These are phyloP conservation scores for Copidosoma aretas DNA, from an alignment of 2,888 invertebrate genomes.

Conservation along the genomic window DNA sequence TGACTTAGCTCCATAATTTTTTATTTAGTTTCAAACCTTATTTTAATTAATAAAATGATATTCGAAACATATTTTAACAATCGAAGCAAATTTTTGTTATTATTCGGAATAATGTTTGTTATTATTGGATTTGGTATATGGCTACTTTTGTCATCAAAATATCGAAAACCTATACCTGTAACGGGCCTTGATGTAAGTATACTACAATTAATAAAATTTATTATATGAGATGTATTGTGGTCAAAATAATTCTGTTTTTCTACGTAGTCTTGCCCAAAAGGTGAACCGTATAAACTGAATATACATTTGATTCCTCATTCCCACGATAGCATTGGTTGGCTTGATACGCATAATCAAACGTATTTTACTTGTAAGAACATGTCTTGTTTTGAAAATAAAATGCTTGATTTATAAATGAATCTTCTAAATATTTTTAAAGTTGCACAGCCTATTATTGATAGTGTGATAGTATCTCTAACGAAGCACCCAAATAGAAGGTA, in stretches of 20 bases:
- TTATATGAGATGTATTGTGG: not conserved
- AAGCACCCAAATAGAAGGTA: conserved; percentile 75
- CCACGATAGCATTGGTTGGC: conserved; percentile 94
- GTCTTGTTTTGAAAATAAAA: too few species aligned
- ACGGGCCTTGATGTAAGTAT: too few species aligned
- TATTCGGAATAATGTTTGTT: too few species aligned
- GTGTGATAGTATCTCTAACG: conserved; percentile 77
- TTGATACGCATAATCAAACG: conserved; percentile 83
- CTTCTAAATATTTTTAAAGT: not conserved
- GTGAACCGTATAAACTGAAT: conserved; percentile 65
- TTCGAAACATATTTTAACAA: too few species aligned
- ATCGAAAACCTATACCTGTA: too few species aligned
- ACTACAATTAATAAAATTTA: too few species aligned
- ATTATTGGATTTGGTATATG: too few species aligned
- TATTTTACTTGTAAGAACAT: conserved; percentile 61
- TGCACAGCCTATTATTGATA: conserved; percentile 69
- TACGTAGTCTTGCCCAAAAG: conserved; percentile 60
- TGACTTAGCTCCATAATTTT: not conserved
- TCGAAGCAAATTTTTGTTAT: too few species aligned
- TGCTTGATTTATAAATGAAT: not conserved
- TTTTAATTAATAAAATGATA: too few species aligned
- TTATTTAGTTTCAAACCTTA: not conserved
- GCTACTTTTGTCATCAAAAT: too few species aligned
- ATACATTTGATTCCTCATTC: conserved; percentile 81
- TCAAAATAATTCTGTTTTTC: not conserved